Percentiles rank a stretch among this genome's conserved stretches.
phyloP scores from a whole-genome alignment of 2,888 invertebrate species.

The Heliconius ethilla region DNA sequence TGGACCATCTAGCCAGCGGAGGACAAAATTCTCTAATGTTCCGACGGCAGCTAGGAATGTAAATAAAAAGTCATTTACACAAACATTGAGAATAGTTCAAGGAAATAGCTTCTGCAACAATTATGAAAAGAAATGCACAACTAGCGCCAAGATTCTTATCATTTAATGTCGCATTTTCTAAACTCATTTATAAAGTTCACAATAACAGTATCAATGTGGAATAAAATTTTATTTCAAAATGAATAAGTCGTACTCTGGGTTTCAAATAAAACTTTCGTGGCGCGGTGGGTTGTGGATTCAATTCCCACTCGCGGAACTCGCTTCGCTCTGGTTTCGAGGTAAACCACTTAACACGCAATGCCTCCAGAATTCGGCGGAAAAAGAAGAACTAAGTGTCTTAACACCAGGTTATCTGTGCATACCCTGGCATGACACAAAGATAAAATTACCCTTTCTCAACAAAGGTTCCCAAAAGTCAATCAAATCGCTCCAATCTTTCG shows the following conservation, averaged over 20 bases:
- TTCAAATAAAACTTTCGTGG: too few species aligned
- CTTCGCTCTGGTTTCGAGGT: too few species aligned
- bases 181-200: neutral
- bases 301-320: neutral
- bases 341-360: too few species aligned
- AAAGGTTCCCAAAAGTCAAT: constrained; percentile 8
- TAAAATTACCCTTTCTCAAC: too few species aligned
- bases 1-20: constrained; percentile 44
- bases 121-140: constrained; percentile 21
- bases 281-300: neutral
- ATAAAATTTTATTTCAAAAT: neutral
- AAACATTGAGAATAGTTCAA: constrained; percentile 32
- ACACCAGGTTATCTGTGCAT: neutral
- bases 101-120: constrained; percentile 30
- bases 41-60: constrained; percentile 44
- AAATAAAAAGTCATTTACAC: constrained; percentile 45
- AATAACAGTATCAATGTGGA: neutral
- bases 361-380: neutral
- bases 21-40: constrained; percentile 48
- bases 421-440: neutral
- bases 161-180: constrained; percentile 14
- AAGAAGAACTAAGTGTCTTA: neutral
- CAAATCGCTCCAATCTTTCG: too few species aligned
- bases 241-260: too few species aligned
- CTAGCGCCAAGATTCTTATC: constrained; percentile 21